Evolutionary conservation across 1,140 invertebrate species (phyloP).

Genomic region (Aporrectodea caliginosa): DNA sequence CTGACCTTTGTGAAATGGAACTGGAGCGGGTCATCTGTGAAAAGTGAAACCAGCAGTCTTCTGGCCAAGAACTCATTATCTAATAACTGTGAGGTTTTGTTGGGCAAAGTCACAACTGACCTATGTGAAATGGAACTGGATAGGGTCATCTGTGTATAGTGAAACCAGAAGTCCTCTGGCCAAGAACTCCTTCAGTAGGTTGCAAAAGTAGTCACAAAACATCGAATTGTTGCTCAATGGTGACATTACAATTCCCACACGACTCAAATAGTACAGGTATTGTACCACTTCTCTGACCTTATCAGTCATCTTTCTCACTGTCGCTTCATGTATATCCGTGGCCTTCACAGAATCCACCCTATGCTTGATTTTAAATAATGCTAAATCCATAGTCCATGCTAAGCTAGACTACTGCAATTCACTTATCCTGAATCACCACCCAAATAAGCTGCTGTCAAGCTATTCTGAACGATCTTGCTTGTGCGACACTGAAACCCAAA

Average conservation of each 20-base stretch:
- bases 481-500: too few relatives aligned
- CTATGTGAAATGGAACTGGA: slow-evolving; percentile 99
- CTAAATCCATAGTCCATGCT: too few relatives aligned
- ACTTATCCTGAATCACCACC: too few relatives aligned
- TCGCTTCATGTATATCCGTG: too few relatives aligned
- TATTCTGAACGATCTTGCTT: too few relatives aligned
- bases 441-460: too few relatives aligned
- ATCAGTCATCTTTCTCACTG: too few relatives aligned
- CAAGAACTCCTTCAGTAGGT: slow-evolving; percentile 94
- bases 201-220: slow-evolving; percentile 96
- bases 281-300: slow-evolving; percentile 84
- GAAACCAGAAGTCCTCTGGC: slow-evolving; percentile 89
- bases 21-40: slow-evolving; percentile 96
- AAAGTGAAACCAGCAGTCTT: slow-evolving; percentile 89
- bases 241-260: slow-evolving; percentile 99
- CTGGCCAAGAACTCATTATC: too few relatives aligned
- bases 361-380: background rate
- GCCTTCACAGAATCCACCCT: background rate
- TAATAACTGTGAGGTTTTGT: too few relatives aligned
- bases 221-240: slow-evolving; percentile 97
- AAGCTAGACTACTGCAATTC: too few relatives aligned
- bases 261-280: slow-evolving; percentile 95
- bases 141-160: slow-evolving; percentile 93
- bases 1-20: slow-evolving; percentile 99
- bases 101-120: too few relatives aligned